phyloP scores from a whole-genome alignment of 2,888 invertebrate species.

The Lasioglossum malachurum region DNA sequence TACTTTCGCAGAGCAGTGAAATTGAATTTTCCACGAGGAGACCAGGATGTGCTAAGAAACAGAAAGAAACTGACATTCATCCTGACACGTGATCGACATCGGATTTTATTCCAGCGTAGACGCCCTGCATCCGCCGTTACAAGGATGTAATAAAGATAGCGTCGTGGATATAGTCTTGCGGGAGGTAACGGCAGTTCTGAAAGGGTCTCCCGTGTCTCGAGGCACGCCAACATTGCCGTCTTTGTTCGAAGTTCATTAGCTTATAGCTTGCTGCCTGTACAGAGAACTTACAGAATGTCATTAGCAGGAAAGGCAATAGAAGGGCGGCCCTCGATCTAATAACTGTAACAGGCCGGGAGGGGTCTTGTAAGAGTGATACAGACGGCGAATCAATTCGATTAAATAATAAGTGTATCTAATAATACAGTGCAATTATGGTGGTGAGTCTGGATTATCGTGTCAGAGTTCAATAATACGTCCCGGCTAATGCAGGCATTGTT shows the following conservation, averaged over 20 bases:
- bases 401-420: slow-evolving; percentile 33
- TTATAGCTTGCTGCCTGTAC: slow-evolving; percentile 18
- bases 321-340: slow-evolving; percentile 26
- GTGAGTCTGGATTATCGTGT: not conserved
- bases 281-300: slow-evolving; percentile 33
- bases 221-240: slow-evolving; percentile 38
- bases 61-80: slow-evolving; percentile 6
- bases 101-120: not conserved
- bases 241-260: slow-evolving; percentile 52
- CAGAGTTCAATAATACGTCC: not conserved
- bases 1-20: not conserved
- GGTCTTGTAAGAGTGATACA: not conserved
- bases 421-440: slow-evolving; percentile 1
- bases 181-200: slow-evolving; percentile 33
- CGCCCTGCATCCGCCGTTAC: slow-evolving; percentile 4
- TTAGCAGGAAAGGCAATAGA: slow-evolving; percentile 25
- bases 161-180: slow-evolving; percentile 14
- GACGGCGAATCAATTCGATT: slow-evolving; percentile 19
- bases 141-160: slow-evolving; percentile 31
- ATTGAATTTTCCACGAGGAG: not conserved
- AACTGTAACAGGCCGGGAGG: not conserved
- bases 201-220: slow-evolving; percentile 39
- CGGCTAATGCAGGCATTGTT: not conserved
- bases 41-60: not conserved
- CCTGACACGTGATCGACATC: slow-evolving; percentile 11